phyloP scores from a whole-genome alignment of 2,888 invertebrate genomes.

The Imbricaverruca yamaguchii region DNA sequence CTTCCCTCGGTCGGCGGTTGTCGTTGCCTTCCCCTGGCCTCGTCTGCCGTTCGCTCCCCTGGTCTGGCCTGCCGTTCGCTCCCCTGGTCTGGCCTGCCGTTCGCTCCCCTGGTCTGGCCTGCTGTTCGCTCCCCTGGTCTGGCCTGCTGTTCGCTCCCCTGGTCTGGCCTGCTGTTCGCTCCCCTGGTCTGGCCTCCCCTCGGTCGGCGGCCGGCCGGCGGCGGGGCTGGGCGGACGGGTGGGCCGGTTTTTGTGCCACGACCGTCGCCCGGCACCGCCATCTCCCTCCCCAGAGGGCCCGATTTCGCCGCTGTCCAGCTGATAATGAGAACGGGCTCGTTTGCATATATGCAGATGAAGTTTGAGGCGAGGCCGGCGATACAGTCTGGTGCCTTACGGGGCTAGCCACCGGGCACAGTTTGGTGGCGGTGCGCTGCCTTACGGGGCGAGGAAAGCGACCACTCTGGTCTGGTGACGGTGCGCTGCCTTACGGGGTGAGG shows the following conservation, averaged over 20 bases:
- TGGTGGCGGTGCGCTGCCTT: too few species aligned
- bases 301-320: background rate
- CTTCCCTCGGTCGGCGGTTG: too few species aligned
- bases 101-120: background rate
- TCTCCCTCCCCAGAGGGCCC: background rate
- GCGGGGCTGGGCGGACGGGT: background rate
- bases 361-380: too few species aligned
- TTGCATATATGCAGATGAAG: slow-evolving; percentile 13
- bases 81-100: background rate
- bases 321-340: slow-evolving; percentile 10
- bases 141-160: background rate
- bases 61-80: too few species aligned
- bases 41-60: too few species aligned
- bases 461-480: too few species aligned
- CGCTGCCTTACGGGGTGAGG: too few species aligned
- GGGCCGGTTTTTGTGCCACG: background rate
- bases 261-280: background rate
- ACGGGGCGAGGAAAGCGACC: too few species aligned
- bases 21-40: too few species aligned
- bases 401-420: too few species aligned
- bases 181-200: background rate
- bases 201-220: background rate
- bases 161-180: background rate
- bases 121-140: background rate
- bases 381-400: too few species aligned